These are phyloP conservation scores for Macrobrachium nipponense DNA, from an alignment of 1,140 invertebrate genomes.

Conservation along the genomic window DNA sequence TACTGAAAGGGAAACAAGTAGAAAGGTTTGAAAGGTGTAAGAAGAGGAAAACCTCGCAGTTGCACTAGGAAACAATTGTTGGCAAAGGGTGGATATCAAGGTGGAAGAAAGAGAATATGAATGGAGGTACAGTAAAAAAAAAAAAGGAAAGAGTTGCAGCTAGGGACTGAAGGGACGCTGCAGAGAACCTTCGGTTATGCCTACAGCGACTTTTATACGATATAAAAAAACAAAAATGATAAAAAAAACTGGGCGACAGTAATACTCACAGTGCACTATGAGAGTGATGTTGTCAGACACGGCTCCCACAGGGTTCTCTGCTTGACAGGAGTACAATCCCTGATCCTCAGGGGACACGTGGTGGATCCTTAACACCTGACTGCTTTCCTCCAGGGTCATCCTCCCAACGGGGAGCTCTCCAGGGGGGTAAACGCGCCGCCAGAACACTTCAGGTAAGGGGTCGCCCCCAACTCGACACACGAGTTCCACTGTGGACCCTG, in stretches of 20 bases:
- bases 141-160: too few relatives aligned
- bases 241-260: background rate
- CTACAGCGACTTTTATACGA: too few relatives aligned
- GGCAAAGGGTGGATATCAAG: too few relatives aligned
- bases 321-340: constrained; percentile 85
- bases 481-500: constrained; percentile 85
- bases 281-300: constrained; percentile 80
- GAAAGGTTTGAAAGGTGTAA: too few relatives aligned
- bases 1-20: too few relatives aligned
- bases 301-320: constrained; percentile 81
- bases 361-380: constrained; percentile 78
- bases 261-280: constrained; percentile 80
- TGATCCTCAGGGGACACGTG: constrained; percentile 81
- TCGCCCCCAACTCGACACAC: constrained; percentile 91
- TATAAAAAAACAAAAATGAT: background rate
- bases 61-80: too few relatives aligned
- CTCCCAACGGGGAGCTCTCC: constrained; percentile 76
- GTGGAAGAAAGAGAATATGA: too few relatives aligned
- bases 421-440: constrained; percentile 87
- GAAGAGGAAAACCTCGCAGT: too few relatives aligned
- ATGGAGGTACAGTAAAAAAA: too few relatives aligned
- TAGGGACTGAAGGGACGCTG: too few relatives aligned
- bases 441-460: constrained; percentile 87
- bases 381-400: constrained; percentile 80
- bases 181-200: too few relatives aligned